Conservation (phyloP, 2,888 invertebrate genomes). For the Argyra leucocephala region DNA sequence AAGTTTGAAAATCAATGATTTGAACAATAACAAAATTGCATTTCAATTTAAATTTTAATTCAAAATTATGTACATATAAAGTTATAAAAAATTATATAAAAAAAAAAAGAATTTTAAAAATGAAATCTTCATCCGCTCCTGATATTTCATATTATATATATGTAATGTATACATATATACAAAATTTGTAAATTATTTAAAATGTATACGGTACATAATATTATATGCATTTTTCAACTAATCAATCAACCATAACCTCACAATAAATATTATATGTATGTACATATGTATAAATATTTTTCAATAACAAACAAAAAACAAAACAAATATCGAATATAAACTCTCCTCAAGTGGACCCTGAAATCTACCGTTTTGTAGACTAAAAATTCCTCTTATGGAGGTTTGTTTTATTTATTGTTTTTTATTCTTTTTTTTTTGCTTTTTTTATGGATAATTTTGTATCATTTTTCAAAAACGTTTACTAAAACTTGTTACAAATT, state of each 20-base stretch:
- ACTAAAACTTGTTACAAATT: neutral
- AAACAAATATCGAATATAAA: neutral
- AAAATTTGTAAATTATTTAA: too few relatives aligned
- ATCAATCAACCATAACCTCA: neutral
- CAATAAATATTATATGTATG: neutral
- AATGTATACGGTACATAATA: neutral
- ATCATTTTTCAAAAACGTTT: neutral
- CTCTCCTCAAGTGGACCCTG: neutral
- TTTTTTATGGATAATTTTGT: neutral
- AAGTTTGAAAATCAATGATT: too few relatives aligned
- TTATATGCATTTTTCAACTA: neutral
- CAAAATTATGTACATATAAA: conserved; percentile 1
- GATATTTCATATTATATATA: neutral
- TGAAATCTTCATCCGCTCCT: neutral
- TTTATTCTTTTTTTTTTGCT: neutral
- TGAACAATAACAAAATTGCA: too few relatives aligned
- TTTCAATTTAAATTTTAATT: neutral
- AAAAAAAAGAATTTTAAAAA: neutral
- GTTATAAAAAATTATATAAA: neutral
- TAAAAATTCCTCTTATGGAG: neutral
- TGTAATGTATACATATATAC: too few relatives aligned
- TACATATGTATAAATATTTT: neutral
- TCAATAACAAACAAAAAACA: neutral
- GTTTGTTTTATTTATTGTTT: neutral
- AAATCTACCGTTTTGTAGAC: conserved; percentile 3